Conservation (phyloP, 2,888 invertebrate species). For the Sialis lutaria region DNA sequence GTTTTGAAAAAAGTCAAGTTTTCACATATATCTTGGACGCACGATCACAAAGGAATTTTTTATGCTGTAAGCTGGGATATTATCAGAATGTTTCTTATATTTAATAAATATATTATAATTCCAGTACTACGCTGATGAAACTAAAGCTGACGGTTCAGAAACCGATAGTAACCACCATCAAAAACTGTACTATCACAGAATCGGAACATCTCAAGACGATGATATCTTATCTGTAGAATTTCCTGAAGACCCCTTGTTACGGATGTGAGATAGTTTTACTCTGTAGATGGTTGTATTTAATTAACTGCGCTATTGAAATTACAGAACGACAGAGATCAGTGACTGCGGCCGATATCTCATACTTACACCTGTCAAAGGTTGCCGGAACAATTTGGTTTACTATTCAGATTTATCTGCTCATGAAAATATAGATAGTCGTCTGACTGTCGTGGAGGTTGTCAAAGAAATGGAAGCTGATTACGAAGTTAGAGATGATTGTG, state of each 20-base stretch:
- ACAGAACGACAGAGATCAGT: constrained; percentile 68
- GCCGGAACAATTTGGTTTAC: constrained; percentile 80
- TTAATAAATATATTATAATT: constrained; percentile 9
- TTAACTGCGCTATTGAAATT: constrained; percentile 7
- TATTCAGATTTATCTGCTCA: constrained; percentile 58
- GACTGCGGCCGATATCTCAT: constrained; percentile 86
- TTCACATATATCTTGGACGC: constrained; percentile 83
- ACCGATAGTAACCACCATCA: constrained; percentile 76
- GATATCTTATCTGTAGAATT: constrained; percentile 82
- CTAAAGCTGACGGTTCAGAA: constrained; percentile 84
- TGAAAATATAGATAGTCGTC: constrained; percentile 40
- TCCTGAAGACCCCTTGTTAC: constrained; percentile 79
- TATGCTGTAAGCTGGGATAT: constrained; percentile 51
- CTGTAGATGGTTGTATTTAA: not conserved
- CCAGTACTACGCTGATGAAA: constrained; percentile 64
- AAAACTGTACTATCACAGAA: constrained; percentile 80
- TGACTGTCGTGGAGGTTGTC: constrained; percentile 64
- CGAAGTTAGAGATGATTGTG: constrained; percentile 38
- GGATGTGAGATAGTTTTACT: constrained; percentile 48
- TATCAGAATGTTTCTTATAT: not conserved
- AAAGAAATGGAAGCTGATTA: constrained; percentile 86
- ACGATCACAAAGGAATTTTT: constrained; percentile 88
- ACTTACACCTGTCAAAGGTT: constrained; percentile 68
- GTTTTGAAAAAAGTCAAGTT: constrained; percentile 84
- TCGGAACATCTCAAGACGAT: constrained; percentile 71